A percentile compares a stretch with the other conserved stretches of the same genome.
phyloP scores from a whole-genome alignment of 2,113 vertebrate species.

The Xenotilapia flavipinnis region DNA sequence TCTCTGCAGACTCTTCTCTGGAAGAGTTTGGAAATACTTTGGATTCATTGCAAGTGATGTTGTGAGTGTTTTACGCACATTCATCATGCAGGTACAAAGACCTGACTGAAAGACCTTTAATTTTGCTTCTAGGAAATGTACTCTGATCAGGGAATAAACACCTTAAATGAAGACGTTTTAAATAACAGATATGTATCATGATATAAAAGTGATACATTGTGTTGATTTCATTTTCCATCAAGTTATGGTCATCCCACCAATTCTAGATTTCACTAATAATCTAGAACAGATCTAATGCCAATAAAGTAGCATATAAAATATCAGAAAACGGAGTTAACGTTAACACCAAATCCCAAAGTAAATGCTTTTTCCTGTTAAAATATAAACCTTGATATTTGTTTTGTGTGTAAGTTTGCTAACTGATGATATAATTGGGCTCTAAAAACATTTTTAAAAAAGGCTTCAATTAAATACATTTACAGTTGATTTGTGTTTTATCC shows the following conservation, averaged over 20 bases:
- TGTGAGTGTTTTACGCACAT: not conserved
- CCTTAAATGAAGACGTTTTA: not conserved
- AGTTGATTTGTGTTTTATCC: not conserved
- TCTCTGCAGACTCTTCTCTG: not conserved
- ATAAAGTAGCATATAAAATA: not conserved
- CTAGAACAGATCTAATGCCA: not conserved
- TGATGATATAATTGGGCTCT: not conserved
- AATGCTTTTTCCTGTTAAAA: not conserved
- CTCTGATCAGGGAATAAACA: not conserved
- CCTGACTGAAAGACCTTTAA: not conserved
- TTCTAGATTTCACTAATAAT: not conserved
- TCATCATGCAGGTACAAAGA: not conserved
- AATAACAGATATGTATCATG: not conserved
- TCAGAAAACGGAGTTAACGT: not conserved
- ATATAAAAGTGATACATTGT: accelerated
- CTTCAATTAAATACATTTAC: not conserved
- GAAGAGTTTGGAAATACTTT: not conserved
- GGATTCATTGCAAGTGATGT: not conserved
- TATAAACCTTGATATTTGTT: not conserved
- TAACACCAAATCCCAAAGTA: not conserved
- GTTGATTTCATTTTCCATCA: not conserved
- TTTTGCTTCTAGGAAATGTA: not conserved
- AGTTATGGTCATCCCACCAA: not conserved
- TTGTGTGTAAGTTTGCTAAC: not conserved
- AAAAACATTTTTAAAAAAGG: not conserved